Conservation (phyloP, 2,113 vertebrate species). For the Irena cyanogastra region DNA sequence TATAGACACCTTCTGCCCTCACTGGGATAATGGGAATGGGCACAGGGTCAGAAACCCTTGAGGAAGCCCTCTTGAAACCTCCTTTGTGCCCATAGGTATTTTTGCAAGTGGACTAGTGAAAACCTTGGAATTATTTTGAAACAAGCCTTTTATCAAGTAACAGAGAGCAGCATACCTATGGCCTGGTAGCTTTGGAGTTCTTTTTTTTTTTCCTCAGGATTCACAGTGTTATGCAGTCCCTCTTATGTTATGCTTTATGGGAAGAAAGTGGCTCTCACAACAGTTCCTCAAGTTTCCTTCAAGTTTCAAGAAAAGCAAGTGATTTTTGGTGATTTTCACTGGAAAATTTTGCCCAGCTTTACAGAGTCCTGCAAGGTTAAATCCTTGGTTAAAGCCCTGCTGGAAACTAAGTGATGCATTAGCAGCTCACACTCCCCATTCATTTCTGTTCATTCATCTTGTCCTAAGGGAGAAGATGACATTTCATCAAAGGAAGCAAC, state of each 20-base stretch:
- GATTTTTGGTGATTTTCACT: neutral
- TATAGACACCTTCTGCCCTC: neutral
- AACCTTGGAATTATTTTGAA: neutral
- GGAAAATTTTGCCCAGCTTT: neutral
- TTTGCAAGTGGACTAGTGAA: neutral
- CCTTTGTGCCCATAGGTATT: rapidly evolving
- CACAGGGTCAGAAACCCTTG: neutral
- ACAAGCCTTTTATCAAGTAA: neutral
- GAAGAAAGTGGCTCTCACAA: neutral
- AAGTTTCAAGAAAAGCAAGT: neutral
- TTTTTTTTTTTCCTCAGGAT: neutral
- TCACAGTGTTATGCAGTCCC: neutral
- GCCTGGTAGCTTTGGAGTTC: neutral
- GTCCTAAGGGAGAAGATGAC: neutral
- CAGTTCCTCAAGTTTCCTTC: rapidly evolving
- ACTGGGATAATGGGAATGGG: neutral
- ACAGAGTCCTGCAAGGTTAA: neutral
- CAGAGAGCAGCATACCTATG: neutral
- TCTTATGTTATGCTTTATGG: neutral
- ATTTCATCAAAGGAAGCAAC: neutral
- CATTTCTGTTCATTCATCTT: neutral
- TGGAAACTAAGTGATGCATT: neutral
- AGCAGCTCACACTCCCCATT: neutral
- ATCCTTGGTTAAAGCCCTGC: neutral
- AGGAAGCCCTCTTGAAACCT: neutral